A percentile compares a stretch with the other conserved stretches of the same genome.
Conservation (phyloP, 1,140 invertebrate species). For the Aporrectodea caliginosa region DNA sequence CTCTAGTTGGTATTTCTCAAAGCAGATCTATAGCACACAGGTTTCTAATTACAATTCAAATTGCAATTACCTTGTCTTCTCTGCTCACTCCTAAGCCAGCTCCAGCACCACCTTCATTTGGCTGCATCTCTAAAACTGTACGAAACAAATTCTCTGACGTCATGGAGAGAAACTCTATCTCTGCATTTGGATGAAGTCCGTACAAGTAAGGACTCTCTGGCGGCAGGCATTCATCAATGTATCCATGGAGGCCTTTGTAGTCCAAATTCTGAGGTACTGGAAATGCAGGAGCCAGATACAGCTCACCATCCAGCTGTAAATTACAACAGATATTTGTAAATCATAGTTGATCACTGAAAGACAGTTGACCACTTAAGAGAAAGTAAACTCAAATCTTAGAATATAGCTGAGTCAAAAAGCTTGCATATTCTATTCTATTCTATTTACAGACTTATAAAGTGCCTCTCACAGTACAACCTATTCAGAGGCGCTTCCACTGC, state of each 20-base stretch:
- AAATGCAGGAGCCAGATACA: conserved; percentile 83
- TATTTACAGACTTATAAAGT: too few species aligned
- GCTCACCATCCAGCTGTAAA: conserved; percentile 79
- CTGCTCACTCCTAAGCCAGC: conserved; percentile 80
- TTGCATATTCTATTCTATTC: too few species aligned
- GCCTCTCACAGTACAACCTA: too few species aligned
- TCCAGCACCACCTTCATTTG: conserved; percentile 76
- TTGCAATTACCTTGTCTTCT: conserved; percentile 83
- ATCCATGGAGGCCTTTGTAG: conserved; percentile 83
- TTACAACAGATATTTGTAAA: conserved; percentile 2
- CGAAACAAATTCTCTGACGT: conserved; percentile 86
- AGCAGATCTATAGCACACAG: too few species aligned
- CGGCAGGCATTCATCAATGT: conserved; percentile 89
- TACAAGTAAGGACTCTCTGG: conserved; percentile 87
- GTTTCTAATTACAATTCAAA: too few species aligned
- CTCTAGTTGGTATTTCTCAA: too few species aligned
- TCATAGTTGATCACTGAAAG: too few species aligned
- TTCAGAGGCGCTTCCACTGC: too few species aligned
- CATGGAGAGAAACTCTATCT: conserved; percentile 89
- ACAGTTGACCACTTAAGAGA: too few species aligned
- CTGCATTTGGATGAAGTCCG: conserved; percentile 94
- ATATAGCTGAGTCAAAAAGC: too few species aligned
- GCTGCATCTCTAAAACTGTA: conserved; percentile 94
- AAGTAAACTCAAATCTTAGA: too few species aligned
- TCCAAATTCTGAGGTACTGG: conserved; percentile 85